Evolutionary conservation across 1,140 invertebrate species (phyloP).

Genomic region (Proales similis): DNA sequence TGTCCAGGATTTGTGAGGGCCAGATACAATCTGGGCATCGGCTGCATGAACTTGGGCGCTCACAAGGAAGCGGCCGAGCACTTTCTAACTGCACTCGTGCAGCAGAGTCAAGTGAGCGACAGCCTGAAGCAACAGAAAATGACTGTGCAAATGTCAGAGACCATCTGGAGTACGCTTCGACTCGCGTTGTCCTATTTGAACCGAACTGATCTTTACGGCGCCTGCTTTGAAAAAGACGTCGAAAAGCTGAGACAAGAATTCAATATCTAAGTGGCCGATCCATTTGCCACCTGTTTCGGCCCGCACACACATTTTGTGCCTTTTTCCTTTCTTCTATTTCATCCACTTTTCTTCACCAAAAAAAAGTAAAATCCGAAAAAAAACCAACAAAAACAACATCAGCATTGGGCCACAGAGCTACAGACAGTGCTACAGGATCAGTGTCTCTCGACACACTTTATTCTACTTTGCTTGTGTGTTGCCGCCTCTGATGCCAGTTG

Average conservation of each 20-base stretch:
- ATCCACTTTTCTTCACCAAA: too few relatives aligned
- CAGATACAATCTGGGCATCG: conserved; percentile 92
- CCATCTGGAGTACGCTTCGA: conserved; percentile 86
- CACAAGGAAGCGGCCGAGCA: conserved; percentile 92
- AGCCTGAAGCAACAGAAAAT: conserved; percentile 59
- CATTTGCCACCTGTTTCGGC: conserved; percentile 39
- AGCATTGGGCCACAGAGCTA: too few relatives aligned
- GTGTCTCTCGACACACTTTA: too few relatives aligned
- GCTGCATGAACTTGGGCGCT: conserved; percentile 88
- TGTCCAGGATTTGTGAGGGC: conserved; percentile 91
- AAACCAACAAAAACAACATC: too few relatives aligned
- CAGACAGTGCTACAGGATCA: too few relatives aligned
- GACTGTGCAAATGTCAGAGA: conserved; percentile 67
- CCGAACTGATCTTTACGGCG: conserved; percentile 66
- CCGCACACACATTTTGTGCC: conserved; percentile 39
- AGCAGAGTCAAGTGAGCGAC: conserved; percentile 63
- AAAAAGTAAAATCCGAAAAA: too few relatives aligned
- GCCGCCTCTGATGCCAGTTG: too few relatives aligned
- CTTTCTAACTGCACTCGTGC: conserved; percentile 80
- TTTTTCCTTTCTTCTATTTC: too few relatives aligned
- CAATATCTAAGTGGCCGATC: conserved; percentile 42
- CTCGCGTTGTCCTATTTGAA: conserved; percentile 81
- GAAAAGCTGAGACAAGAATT: conserved; percentile 52
- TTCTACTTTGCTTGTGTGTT: too few relatives aligned
- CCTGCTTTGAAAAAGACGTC: conserved; percentile 63